Evolutionary conservation across 2,113 vertebrate genomes (phyloP), one percentile per base, ranked within the genome.

Genomic region (Prietella phreatophila): DNA sequence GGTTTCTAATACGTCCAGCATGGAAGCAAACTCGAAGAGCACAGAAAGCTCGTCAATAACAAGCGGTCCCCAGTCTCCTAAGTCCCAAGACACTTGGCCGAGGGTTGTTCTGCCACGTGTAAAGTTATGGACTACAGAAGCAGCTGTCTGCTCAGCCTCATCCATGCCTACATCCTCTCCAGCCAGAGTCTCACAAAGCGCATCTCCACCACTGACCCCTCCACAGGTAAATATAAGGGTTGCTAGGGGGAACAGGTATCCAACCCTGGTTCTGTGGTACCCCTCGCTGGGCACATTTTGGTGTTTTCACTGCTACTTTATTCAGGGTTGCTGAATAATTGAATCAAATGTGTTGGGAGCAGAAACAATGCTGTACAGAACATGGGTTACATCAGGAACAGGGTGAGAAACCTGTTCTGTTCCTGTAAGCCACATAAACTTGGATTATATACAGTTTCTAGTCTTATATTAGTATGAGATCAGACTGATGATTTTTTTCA

Each of bases 31-130:
- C 63, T 67, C n/a, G 1, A 47, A 39, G 47, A 27, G 6, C 25
- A 58, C 14, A 36, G 79, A 82, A 73, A 58, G 42, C 6, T 1
- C 27, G 30, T 39, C 0, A 5, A 33, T 42, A 33, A 50, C 60
- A 22, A 69, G 61, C 11, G 61, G 42, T 36, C 36, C 79, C 4
- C 53, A 20, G 36, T 61, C 76, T n/a, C 75, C 73, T 1, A 30
- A 60, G 19, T 63, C n/a, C 3, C 33, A 78, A 39, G 47, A 67
- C 25, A 17, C 13, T 76, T 87, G 61, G 36, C 87, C 89, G 65
- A 90, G 58, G 75, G 73, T 90, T 55, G 73, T 90, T 60, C 81
- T 90, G 30, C 81, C 85, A 63, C 89, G 75, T 63, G 58, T 88
- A n/a, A 67, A 78, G 15, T 15, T 90, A 63, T 22, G 27, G 33